Percentiles rank a stretch among this genome's conserved stretches.
Conservation (phyloP, 1,140 invertebrate species). For the Laupala kohalensis region DNA sequence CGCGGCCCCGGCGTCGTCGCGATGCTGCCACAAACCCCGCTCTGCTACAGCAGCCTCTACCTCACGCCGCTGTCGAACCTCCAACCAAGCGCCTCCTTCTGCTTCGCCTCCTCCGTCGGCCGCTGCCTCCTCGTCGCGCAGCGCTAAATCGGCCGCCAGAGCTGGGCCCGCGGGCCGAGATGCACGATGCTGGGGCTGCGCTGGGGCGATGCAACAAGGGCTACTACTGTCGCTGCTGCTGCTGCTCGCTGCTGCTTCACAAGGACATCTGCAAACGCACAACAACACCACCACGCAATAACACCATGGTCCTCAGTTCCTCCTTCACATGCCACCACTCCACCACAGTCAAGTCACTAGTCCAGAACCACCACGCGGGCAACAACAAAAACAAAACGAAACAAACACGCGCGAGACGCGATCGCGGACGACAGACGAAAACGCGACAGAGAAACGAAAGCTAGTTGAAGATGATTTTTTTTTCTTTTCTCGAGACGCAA, state of each 20-base stretch:
- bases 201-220: background rate
- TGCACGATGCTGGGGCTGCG: too few species aligned
- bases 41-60: too few species aligned
- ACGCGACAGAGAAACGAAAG: background rate
- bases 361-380: background rate
- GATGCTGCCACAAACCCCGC: background rate
- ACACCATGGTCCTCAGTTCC: background rate
- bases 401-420: background rate
- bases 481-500: background rate
- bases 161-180: background rate
- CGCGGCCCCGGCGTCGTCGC: background rate
- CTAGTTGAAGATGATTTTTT: background rate
- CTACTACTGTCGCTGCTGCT: background rate
- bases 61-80: too few species aligned
- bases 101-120: background rate
- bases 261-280: slow-evolving; percentile 1
- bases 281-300: slow-evolving; percentile 1
- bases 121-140: background rate
- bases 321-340: background rate
- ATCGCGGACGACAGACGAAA: background rate
- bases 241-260: background rate
- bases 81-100: too few species aligned
- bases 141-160: background rate
- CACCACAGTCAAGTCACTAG: background rate
- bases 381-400: background rate